Conservation (phyloP, 2,113 vertebrate genomes). For the Albula goreensis region DNA sequence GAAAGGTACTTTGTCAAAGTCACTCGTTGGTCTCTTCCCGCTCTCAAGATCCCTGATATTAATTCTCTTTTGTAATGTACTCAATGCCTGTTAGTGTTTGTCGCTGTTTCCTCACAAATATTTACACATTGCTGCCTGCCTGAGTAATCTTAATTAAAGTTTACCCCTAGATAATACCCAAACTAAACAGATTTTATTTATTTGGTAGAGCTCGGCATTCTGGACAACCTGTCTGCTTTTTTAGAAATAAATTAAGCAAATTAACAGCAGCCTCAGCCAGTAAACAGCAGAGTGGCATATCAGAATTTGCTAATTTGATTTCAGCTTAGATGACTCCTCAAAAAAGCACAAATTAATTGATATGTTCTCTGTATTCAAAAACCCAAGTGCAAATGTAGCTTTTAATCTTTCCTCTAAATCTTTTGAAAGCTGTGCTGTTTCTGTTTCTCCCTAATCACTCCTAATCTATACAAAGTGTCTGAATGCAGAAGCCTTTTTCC, state of each 20-base stretch:
- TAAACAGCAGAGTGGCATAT: background rate
- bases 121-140: conserved; percentile 11
- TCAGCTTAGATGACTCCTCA: conserved; percentile 11
- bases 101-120: conserved; percentile 20
- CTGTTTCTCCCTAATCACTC: conserved; percentile 12
- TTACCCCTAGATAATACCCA: conserved; percentile 27
- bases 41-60: conserved; percentile 4
- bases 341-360: conserved; percentile 22
- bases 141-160: conserved; percentile 26
- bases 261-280: conserved; percentile 10
- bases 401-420: conserved; percentile 27
- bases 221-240: background rate
- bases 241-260: conserved; percentile 20
- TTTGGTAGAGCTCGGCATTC: conserved; percentile 24
- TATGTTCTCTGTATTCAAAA: conserved; percentile 17
- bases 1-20: conserved; percentile 60
- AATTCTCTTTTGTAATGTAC: conserved; percentile 13
- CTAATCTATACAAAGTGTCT: conserved; percentile 15
- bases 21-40: background rate
- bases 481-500: conserved; percentile 7
- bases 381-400: conserved; percentile 4
- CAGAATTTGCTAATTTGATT: conserved; percentile 1
- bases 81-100: conserved; percentile 26
- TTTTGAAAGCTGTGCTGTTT: conserved; percentile 12
- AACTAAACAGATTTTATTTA: conserved; percentile 24